Evolutionary conservation across 1,140 invertebrate genomes (phyloP).

Genomic region (Liolophura sinensis): DNA sequence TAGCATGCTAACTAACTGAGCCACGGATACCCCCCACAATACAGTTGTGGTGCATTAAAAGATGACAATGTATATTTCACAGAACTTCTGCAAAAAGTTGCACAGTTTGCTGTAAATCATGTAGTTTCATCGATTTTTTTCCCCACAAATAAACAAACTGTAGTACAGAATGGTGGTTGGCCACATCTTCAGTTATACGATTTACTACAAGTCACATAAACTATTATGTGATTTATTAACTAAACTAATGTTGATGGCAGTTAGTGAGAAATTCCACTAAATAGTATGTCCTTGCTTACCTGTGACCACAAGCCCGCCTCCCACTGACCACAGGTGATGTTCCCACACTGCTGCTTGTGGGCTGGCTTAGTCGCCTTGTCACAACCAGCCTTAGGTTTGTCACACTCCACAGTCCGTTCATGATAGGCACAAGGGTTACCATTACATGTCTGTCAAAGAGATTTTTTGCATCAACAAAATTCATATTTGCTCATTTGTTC

Average conservation of each 20-base stretch:
- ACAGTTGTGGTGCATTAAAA: no score
- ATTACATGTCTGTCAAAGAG: constrained; percentile 49
- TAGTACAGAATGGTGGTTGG: not conserved
- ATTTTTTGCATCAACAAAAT: not conserved
- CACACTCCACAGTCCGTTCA: constrained; percentile 52
- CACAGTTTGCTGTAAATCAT: no score
- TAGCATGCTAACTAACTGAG: no score
- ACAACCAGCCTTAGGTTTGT: constrained; percentile 49
- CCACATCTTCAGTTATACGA: not conserved
- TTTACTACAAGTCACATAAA: not conserved
- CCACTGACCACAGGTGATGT: constrained; percentile 59
- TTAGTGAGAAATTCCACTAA: no score
- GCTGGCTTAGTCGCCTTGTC: constrained; percentile 42
- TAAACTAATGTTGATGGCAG: no score
- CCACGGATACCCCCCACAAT: no score
- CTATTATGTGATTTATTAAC: no score
- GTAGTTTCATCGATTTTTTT: no score
- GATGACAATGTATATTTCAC: no score
- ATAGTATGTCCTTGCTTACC: no score
- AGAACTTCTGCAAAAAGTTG: no score
- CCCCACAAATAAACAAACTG: no score
- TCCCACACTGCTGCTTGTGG: constrained; percentile 48
- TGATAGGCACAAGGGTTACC: constrained; percentile 56
- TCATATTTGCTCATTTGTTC: constrained; percentile 2
- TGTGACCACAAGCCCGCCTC: constrained; percentile 51